Evolutionary conservation across 2,797 vertebrate genomes (phyloP).

Genomic region (Centroberyx gerrardi): DNA sequence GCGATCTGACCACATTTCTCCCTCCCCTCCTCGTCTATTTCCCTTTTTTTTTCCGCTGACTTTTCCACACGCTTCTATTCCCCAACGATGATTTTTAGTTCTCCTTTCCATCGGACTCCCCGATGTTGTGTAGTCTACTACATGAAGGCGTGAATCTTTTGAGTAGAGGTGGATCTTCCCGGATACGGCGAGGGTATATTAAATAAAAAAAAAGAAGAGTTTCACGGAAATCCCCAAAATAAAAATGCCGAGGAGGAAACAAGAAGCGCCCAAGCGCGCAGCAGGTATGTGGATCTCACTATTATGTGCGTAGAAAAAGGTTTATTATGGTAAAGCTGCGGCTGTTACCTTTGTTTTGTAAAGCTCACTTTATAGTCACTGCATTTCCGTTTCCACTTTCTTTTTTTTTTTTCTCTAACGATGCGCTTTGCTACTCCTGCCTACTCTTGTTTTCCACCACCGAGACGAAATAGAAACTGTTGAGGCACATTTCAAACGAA

Average conservation of each 20-base stretch:
- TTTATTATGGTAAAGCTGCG: constrained; percentile 36
- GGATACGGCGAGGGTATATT: constrained; percentile 85
- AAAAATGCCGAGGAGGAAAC: constrained; percentile 97
- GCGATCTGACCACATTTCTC: constrained; percentile 61
- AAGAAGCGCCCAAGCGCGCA: constrained; percentile 97
- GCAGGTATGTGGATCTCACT: constrained; percentile 89
- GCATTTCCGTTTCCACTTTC: constrained; percentile 77
- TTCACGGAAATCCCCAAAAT: constrained; percentile 76
- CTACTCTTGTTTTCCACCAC: constrained; percentile 5
- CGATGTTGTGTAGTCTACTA: constrained; percentile 82
- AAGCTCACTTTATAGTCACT: constrained; percentile 67
- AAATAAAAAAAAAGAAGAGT: constrained; percentile 68
- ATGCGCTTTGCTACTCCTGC: constrained; percentile 61
- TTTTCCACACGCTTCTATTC: constrained; percentile 56
- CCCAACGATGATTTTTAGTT: constrained; percentile 80
- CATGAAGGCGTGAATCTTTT: constrained; percentile 86
- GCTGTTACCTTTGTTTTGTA: constrained; percentile 70
- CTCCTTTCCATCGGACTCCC: constrained; percentile 80
- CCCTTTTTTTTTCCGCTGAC: constrained; percentile 57
- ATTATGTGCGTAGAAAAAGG: constrained; percentile 38
- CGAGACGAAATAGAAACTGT: constrained; percentile 42
- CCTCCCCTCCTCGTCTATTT: constrained; percentile 35
- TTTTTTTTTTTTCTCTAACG: constrained; percentile 25
- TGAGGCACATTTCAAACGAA: constrained; percentile 4
- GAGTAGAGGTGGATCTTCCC: constrained; percentile 89